A percentile compares a stretch with the other conserved stretches of the same genome.
Evolutionary conservation across 2,888 invertebrate genomes (phyloP).

Genomic region (Orgyia antiqua): DNA sequence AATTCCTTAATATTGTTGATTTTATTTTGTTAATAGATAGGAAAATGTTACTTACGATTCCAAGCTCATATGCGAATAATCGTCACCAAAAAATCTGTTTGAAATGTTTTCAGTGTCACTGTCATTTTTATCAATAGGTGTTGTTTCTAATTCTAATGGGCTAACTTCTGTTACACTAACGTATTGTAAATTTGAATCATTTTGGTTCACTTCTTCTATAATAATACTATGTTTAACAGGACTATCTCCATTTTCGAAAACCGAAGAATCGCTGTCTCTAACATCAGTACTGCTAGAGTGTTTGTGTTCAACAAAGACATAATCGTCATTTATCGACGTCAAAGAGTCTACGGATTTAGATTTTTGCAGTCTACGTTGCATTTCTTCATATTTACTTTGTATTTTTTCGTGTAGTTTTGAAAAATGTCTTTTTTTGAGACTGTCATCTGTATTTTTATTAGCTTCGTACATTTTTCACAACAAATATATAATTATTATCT

Average conservation of each 20-base stretch:
- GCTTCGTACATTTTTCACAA: slow-evolving; percentile 34
- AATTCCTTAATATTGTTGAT: slow-evolving; percentile 16
- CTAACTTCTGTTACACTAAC: slow-evolving; percentile 34
- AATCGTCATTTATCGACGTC: slow-evolving; percentile 37
- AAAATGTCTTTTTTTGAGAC: slow-evolving; percentile 43
- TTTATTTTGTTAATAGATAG: too few relatives aligned
- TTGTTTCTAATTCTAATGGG: slow-evolving; percentile 32
- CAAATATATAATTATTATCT: slow-evolving; percentile 4
- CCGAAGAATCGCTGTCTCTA: slow-evolving; percentile 24
- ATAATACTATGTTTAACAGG: slow-evolving; percentile 12
- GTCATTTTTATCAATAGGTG: slow-evolving; percentile 28
- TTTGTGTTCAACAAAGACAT: slow-evolving; percentile 31
- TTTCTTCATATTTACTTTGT: slow-evolving; percentile 57
- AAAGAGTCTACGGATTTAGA: slow-evolving; percentile 58
- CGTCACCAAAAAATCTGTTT: slow-evolving; percentile 34
- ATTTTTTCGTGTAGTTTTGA: slow-evolving; percentile 53
- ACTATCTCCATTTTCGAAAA: slow-evolving; percentile 2
- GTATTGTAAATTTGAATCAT: slow-evolving; percentile 33
- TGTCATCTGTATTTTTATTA: slow-evolving; percentile 20
- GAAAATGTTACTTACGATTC: slow-evolving; percentile 72
- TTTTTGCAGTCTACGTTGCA: slow-evolving; percentile 59
- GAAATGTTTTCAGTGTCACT: slow-evolving; percentile 20
- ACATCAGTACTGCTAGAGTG: slow-evolving; percentile 34
- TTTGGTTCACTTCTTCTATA: slow-evolving; percentile 35
- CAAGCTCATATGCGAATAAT: slow-evolving; percentile 39